phyloP scores from a whole-genome alignment of 2,113 vertebrate species.

The Saguinus midas region DNA sequence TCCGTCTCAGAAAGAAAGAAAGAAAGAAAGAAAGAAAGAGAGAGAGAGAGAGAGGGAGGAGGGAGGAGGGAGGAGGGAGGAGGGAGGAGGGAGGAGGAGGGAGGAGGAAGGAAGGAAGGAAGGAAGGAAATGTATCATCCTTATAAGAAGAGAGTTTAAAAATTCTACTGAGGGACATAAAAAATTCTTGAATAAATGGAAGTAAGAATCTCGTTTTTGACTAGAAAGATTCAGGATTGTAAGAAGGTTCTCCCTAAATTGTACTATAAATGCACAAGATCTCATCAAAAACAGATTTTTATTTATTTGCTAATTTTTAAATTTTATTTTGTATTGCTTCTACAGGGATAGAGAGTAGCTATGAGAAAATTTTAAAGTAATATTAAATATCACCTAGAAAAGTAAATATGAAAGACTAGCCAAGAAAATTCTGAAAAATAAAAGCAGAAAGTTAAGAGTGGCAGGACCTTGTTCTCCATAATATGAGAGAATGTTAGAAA shows the following conservation, averaged over 20 bases:
- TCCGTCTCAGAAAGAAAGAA: too few relatives aligned
- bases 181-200: neutral
- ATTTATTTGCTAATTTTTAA: neutral
- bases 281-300: neutral
- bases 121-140: neutral
- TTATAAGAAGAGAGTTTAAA: neutral
- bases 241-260: slow-evolving; percentile 12
- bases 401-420: neutral
- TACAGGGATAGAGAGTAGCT: neutral
- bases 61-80: too few relatives aligned
- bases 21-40: neutral
- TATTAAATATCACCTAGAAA: neutral
- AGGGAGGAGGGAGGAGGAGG: too few relatives aligned
- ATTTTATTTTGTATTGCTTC: neutral
- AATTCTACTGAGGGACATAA: neutral
- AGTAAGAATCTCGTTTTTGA: slow-evolving; percentile 1
- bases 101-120: too few relatives aligned
- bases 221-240: neutral
- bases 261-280: neutral
- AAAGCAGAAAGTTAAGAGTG: neutral
- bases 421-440: slow-evolving; percentile 33
- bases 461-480: neutral
- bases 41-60: too few relatives aligned
- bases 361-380: neutral
- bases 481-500: slow-evolving; percentile 2